Base-by-base conservation (phyloP, 1,140 invertebrate genomes). In the Cydia fagiglandana region DNA sequence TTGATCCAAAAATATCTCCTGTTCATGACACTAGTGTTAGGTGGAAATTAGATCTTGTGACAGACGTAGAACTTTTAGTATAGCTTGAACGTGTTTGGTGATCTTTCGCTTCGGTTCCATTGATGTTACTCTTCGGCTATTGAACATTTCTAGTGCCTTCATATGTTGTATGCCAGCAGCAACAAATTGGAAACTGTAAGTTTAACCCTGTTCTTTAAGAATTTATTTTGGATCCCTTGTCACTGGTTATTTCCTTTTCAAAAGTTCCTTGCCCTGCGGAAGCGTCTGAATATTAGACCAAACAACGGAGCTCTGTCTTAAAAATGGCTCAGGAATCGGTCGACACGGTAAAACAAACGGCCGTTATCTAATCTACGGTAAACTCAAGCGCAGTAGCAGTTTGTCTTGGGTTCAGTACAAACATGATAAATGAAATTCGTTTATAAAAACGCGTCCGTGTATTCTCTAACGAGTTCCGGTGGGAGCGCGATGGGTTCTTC, bases 381-480 rank as follows among this genome's bases (percentile, higher is more conserved):
- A 91, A 93, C 89, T 91, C 81, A 93, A 91, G 85, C 88, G 88
- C 86, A 86, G 91, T 91, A 91, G 91, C 91, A 91, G 91, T 93
- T 91, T 93, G 89, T 90, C 88, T 91, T 92, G 86, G 87, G 90
- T 86, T 91, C 88, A 89, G 82, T 86, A 86, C 87, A 92, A 92
- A 93, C 90, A 91, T 90, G 91, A 93, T 91, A 93, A 91, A 91
- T 91, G 85, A 91, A 61, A 88, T 91, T 91, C 85, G 89, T 84
- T 90, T 88, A 78, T 87, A 92, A 92, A 89, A 91, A 89, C 53
- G 83, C 82, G 88, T 86, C 87, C 86, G 84, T 88, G 83, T 89
- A 87, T 87, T 90, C 89, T 81, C 77, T 87, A 86, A 87, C 84
- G 86, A 89, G 88, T 89, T 91, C 89, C 91, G 89, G 91, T 92